Evolutionary conservation across 2,888 invertebrate genomes (phyloP).

Genomic region (Hartigia nigra): DNA sequence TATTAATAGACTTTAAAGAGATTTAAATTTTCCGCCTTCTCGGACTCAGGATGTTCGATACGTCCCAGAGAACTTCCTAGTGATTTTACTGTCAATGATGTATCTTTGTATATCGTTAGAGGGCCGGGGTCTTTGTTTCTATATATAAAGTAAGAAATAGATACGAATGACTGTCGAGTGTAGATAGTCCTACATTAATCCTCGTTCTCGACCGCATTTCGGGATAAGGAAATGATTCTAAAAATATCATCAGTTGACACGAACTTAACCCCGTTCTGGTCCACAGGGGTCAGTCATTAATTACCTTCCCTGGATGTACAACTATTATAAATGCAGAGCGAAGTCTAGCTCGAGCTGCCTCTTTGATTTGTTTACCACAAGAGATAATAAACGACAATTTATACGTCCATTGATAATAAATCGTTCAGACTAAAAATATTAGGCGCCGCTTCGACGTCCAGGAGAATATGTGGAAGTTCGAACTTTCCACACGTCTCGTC

Average conservation of each 20-base stretch:
- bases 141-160: background rate
- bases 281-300: background rate
- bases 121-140: too few relatives aligned
- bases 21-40: background rate
- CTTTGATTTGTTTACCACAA: background rate
- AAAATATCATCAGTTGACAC: conserved; percentile 1
- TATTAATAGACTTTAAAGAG: background rate
- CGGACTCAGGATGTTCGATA: background rate
- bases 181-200: background rate
- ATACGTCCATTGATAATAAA: background rate
- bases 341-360: background rate
- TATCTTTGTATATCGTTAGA: background rate
- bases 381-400: conserved; percentile 13
- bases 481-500: background rate
- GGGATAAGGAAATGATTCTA: background rate
- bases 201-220: background rate
- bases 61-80: background rate
- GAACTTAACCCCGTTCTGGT: conserved; percentile 20
- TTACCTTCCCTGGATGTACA: background rate
- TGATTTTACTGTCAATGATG: background rate
- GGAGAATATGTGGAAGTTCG: background rate
- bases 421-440: background rate
- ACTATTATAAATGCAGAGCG: background rate
- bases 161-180: background rate
- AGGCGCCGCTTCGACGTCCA: background rate